Percentiles rank a stretch among this genome's conserved stretches.
These are phyloP conservation scores for Pantherophis guttatus DNA, from an alignment of 2,113 vertebrate species.

Conservation along the genomic window DNA sequence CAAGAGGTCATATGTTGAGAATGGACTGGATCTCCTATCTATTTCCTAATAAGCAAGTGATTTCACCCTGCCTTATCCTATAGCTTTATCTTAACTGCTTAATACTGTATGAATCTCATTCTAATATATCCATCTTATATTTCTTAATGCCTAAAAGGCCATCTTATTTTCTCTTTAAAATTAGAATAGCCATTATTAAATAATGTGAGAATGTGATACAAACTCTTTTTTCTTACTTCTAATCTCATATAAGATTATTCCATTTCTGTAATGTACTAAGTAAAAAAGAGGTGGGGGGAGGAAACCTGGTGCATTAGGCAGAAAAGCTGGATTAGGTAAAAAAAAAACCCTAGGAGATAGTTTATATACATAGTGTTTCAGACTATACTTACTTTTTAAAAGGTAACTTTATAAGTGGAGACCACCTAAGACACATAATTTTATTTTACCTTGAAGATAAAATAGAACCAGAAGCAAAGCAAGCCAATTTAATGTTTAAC, in stretches of 20 bases:
- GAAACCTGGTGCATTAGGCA: neutral
- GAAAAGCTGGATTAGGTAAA: neutral
- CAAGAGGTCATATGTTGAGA: neutral
- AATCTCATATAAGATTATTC: neutral
- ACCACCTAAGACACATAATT: neutral
- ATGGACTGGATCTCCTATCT: neutral
- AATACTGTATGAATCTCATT: neutral
- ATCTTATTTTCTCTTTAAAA: neutral
- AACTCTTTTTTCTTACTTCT: neutral
- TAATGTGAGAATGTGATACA: neutral
- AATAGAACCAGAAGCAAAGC: conserved; percentile 21
- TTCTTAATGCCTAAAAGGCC: neutral
- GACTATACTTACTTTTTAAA: neutral
- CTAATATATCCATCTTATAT: neutral
- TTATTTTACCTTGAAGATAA: neutral
- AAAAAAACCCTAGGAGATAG: neutral
- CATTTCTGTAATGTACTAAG: neutral
- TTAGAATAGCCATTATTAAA: neutral
- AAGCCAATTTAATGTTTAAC: neutral
- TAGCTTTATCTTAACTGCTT: neutral
- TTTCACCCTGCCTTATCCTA: neutral
- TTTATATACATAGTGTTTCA: neutral
- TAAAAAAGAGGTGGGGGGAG: neutral
- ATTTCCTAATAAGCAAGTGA: neutral
- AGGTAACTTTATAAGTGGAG: neutral